These are phyloP conservation scores for Drosophila nigrodunni DNA, from an alignment of 1,140 invertebrate species.

Conservation along the genomic window DNA sequence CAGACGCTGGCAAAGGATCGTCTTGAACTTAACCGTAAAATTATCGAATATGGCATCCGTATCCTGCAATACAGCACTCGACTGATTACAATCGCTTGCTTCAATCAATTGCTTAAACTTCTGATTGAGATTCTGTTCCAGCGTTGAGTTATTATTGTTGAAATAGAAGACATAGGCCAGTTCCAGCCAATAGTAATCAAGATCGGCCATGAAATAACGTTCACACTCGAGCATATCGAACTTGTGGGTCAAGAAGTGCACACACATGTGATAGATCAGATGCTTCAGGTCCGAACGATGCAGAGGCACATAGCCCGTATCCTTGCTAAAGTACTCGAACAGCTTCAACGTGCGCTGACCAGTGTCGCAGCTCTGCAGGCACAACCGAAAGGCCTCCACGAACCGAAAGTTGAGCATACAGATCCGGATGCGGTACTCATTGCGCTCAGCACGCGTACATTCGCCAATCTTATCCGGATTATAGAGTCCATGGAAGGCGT, in stretches of 20 bases:
- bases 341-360: slow-evolving; percentile 73
- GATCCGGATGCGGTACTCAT: slow-evolving; percentile 81
- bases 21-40: slow-evolving; percentile 82
- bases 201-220: slow-evolving; percentile 78
- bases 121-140: slow-evolving; percentile 81
- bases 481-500: slow-evolving; percentile 86
- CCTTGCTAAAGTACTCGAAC: slow-evolving; percentile 84
- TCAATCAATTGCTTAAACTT: slow-evolving; percentile 81
- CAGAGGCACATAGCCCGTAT: slow-evolving; percentile 82
- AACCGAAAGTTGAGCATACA: slow-evolving; percentile 83
- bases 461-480: slow-evolving; percentile 85
- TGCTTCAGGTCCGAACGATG: slow-evolving; percentile 79
- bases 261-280: slow-evolving; percentile 81
- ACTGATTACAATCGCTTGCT: slow-evolving; percentile 56
- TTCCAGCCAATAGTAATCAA: slow-evolving; percentile 83
- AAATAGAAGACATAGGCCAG: slow-evolving; percentile 83
- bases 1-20: slow-evolving; percentile 81
- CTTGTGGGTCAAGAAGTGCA: slow-evolving; percentile 74
- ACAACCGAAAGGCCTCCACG: slow-evolving; percentile 78
- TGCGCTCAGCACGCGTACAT: slow-evolving; percentile 63
- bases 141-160: slow-evolving; percentile 81
- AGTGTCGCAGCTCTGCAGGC: slow-evolving; percentile 69
- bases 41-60: slow-evolving; percentile 82
- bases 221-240: slow-evolving; percentile 79
- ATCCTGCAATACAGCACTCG: slow-evolving; percentile 57